A percentile compares a stretch with the other conserved stretches of the same genome.
phyloP scores from a whole-genome alignment of 2,113 vertebrate species.

The Poicephalus gulielmi region DNA sequence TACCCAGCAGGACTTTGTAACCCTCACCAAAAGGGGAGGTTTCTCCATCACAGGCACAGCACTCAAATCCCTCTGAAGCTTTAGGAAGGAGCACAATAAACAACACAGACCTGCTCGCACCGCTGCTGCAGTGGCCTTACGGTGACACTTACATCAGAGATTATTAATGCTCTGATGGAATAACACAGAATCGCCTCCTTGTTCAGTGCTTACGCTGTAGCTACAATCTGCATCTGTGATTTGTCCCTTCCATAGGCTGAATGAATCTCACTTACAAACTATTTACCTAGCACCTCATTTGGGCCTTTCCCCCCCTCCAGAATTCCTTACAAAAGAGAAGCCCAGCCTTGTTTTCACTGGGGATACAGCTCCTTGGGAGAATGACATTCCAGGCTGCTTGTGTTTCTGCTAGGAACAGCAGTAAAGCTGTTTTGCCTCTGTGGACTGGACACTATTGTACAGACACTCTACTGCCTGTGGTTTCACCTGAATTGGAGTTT shows the following conservation, averaged over 20 bases:
- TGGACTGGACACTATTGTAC: background rate
- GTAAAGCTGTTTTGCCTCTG: background rate
- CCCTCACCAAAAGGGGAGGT: background rate
- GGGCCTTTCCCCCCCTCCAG: background rate
- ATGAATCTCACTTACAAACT: background rate
- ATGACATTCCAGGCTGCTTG: background rate
- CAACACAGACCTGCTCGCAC: background rate
- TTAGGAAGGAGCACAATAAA: background rate
- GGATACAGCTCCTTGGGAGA: background rate
- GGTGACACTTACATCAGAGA: background rate
- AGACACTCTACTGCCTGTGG: background rate
- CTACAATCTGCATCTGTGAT: background rate
- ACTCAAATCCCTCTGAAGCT: background rate
- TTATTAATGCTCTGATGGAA: background rate
- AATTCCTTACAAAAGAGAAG: conserved; percentile 32
- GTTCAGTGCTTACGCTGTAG: background rate
- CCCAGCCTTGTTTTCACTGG: background rate
- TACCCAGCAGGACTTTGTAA: background rate
- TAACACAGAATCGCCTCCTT: background rate
- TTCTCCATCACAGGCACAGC: background rate
- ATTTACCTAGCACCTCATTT: conserved; percentile 49
- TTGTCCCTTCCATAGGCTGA: background rate
- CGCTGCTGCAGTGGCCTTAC: background rate
- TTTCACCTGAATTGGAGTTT: background rate
- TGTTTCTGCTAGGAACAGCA: background rate